These are phyloP conservation scores for Cheilosia grossa DNA, from an alignment of 2,888 invertebrate genomes.

Conservation along the genomic window DNA sequence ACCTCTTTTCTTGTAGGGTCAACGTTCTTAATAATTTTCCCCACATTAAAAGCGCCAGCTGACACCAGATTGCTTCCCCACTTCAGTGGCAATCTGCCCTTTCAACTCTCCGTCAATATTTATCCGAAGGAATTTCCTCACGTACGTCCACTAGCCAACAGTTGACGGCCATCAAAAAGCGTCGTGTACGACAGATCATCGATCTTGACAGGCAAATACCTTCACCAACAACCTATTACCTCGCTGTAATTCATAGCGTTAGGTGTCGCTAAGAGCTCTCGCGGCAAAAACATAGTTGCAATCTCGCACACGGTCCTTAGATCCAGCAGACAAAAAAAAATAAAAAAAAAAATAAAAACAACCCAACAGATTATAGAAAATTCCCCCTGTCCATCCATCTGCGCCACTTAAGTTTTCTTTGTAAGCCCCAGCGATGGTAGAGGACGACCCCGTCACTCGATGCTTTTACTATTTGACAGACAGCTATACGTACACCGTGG, in stretches of 20 bases:
- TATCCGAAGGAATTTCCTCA: background rate
- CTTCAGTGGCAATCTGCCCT: background rate
- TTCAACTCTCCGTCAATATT: background rate
- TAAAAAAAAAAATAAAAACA: background rate
- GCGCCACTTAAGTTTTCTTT: conserved; percentile 66
- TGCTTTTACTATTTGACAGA: conserved; percentile 66
- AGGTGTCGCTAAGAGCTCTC: conserved; percentile 60
- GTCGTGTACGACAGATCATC: conserved; percentile 54
- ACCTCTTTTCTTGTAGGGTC: no score
- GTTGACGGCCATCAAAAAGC: conserved; percentile 29
- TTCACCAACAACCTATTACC: conserved; percentile 44
- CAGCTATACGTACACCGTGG: conserved; percentile 52
- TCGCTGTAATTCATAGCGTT: conserved; percentile 17
- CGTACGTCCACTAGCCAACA: background rate
- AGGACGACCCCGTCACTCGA: conserved; percentile 63
- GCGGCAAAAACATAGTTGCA: conserved; percentile 33
- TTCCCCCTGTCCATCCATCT: conserved; percentile 35
- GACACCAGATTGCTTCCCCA: background rate
- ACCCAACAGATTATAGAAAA: conserved; percentile 61
- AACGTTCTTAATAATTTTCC: no score
- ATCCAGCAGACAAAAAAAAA: conserved; percentile 4
- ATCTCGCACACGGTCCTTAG: conserved; percentile 23
- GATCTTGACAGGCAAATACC: conserved; percentile 44
- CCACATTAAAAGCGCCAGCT: no score
- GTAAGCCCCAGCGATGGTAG: conserved; percentile 25